Base-by-base conservation (phyloP, 2,113 vertebrate species). In the Oceanites oceanicus region DNA sequence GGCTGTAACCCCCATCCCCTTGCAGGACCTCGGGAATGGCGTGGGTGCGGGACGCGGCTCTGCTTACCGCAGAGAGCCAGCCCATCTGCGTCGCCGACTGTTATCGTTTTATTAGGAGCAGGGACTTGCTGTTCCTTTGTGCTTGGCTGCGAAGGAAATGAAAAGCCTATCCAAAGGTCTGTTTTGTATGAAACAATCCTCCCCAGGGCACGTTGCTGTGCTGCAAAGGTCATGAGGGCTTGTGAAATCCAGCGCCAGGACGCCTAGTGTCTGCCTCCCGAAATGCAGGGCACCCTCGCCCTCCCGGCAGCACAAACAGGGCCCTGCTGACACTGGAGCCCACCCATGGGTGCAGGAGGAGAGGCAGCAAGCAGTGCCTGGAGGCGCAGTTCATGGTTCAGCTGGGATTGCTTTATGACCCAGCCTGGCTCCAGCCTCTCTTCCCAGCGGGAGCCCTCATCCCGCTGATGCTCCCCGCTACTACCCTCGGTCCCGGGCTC, bases 111-210 rank as follows among this genome's bases (percentile, higher is more conserved):
- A 45, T 88, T 61, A 40, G 55, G 50, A 83, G 78, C 2, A 3
- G 90, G 88, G 85, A 90, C 90, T 97, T 67, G 82, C 56, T 86
- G 96, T 96, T 96, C 92, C 82, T 90, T 83, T 74, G 86, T 59
- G 82, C 58, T 92, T 93, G 95, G 88, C 88, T 42, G 83, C 3
- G 47, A 75, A 97, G 96, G 96, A 96, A 96, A 92, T 92, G 68
- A 95, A 86, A 93, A 96, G 86, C 78, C 79, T 88, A 74, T 95
- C 95, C 90, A 95, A 96, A 93, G 88, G 85, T 95, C 96, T 96
- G 94, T 59, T 97, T 88, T 90, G 88, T 42, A 91, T 91, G 95
- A 94, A 94, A 86, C 86, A 92, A 93, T 88, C 79, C 72, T 95
- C 96, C 94, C 96, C 88, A 65, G 91, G 96, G 96, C 93, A 78